Percentiles rank a stretch among this genome's conserved stretches.
Conservation (phyloP, 1,140 invertebrate species). For the Nasonia vitripennis region DNA sequence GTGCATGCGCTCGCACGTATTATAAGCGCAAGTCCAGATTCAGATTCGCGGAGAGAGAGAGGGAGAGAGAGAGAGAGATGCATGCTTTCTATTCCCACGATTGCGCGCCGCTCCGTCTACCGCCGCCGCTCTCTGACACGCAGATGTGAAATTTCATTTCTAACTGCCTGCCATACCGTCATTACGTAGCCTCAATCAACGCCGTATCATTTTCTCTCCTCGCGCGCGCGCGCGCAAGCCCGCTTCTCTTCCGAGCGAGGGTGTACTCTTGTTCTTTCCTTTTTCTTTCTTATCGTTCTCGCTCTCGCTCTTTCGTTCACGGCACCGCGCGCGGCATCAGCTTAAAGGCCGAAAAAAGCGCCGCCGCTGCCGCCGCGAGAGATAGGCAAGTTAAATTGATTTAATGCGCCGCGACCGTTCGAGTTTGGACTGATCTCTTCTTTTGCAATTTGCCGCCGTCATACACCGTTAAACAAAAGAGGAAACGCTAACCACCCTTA, state of each 20-base stretch:
- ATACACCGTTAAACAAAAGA: too few species aligned
- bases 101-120: conserved; percentile 52
- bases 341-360: not conserved
- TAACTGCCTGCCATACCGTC: conserved; percentile 59
- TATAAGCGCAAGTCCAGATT: conserved; percentile 43
- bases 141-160: conserved; percentile 66
- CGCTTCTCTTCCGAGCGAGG: conserved; percentile 40
- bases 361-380: not conserved
- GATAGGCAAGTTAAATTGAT: conserved; percentile 30
- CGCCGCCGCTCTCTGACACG: conserved; percentile 54
- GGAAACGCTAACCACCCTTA: too few species aligned
- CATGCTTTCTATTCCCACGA: conserved; percentile 68
- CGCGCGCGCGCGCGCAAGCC: not conserved
- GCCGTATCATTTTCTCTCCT: conserved; percentile 59
- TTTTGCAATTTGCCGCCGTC: not conserved
- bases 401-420: not conserved
- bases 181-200: conserved; percentile 63
- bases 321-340: not conserved
- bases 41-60: conserved; percentile 37
- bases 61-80: conserved; percentile 9
- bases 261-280: not conserved
- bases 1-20: not conserved
- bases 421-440: not conserved
- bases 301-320: conserved; percentile 31
- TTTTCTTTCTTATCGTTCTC: not conserved